These are phyloP conservation scores for Saccostrea echinata DNA, from an alignment of 1,140 invertebrate species.

Conservation along the genomic window DNA sequence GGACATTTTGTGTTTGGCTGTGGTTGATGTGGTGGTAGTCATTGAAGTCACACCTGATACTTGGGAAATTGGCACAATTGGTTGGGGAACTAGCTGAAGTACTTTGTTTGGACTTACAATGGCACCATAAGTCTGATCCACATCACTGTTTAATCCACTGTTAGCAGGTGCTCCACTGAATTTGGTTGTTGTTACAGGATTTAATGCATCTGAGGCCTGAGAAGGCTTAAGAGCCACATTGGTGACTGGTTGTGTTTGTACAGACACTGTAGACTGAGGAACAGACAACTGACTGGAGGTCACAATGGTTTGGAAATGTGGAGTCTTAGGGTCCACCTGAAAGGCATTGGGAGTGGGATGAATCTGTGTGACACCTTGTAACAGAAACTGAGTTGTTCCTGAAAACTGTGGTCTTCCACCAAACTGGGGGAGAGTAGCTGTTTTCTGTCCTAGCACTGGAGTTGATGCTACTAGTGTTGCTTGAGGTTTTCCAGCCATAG, in stretches of 20 bases:
- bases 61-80: slow-evolving; percentile 67
- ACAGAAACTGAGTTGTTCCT: slow-evolving; percentile 61
- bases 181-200: background rate
- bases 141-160: slow-evolving; percentile 42
- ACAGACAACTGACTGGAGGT: slow-evolving; percentile 41
- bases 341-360: slow-evolving; percentile 49
- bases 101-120: slow-evolving; percentile 62
- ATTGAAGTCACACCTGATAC: slow-evolving; percentile 48
- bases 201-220: background rate
- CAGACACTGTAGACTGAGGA: slow-evolving; percentile 17
- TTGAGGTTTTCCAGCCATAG: slow-evolving; percentile 24
- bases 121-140: slow-evolving; percentile 56
- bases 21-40: slow-evolving; percentile 25
- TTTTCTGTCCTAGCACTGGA: slow-evolving; percentile 40
- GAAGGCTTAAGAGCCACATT: background rate
- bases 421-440: slow-evolving; percentile 53
- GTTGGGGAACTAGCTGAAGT: slow-evolving; percentile 67
- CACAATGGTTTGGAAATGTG: slow-evolving; percentile 52
- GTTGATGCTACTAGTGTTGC: slow-evolving; percentile 21
- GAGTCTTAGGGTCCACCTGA: slow-evolving; percentile 56
- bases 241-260: slow-evolving; percentile 19
- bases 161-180: slow-evolving; percentile 2
- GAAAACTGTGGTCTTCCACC: slow-evolving; percentile 58
- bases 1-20: slow-evolving; percentile 16
- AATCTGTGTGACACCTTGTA: slow-evolving; percentile 65